Base-by-base conservation (phyloP, 1,140 invertebrate species). In the Brachionus asplanchnoidis region DNA sequence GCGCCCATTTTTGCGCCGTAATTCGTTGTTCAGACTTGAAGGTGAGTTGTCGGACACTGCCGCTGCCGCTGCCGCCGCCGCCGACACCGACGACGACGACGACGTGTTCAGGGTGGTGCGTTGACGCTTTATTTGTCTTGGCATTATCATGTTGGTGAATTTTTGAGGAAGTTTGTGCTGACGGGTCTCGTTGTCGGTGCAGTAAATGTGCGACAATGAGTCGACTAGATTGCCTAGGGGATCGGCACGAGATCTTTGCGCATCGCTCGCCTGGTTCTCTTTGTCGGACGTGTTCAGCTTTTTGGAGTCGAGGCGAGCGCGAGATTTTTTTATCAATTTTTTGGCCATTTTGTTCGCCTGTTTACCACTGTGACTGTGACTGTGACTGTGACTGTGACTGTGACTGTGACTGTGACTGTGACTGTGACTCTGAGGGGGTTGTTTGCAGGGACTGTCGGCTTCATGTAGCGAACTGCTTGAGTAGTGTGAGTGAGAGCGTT, bases 121-220 rank as follows among this genome's bases (percentile, higher is more conserved):
- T 23, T 60, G 85, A 12, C 42, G 84, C 42, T 83, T 79, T 84
- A 60, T 46, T 75, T 79, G 77, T 79, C 56, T 65, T 8, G 65
- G 60, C 40, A 85, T 46, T 5, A 78, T 65, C 56, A 73, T 83
- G 32, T 60, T 70, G 23, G 42, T 5, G 36, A 56, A 70, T 12
- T 79, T 66, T 60, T 53, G 60, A 3, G 56, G 85, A 2, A 79
- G 20, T 42, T 73, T 46, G 26, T 66, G 60, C 23, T 84, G 14
- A 5, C 53, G 12, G 4, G 53, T 66, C 77, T 36, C 86, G 44
- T 42, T 85, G 60, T 66, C 85, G 66, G 73, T 85, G 46, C 44
- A 85, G 86, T 83, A 86, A 85, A 50, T 86, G 77, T 73, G 66
- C 73, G 50, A 68, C n/a, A 50, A 32, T 12, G 40, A 32, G 56